Evolutionary conservation across 2,113 vertebrate species (phyloP).

Genomic region (Osmerus mordax): DNA sequence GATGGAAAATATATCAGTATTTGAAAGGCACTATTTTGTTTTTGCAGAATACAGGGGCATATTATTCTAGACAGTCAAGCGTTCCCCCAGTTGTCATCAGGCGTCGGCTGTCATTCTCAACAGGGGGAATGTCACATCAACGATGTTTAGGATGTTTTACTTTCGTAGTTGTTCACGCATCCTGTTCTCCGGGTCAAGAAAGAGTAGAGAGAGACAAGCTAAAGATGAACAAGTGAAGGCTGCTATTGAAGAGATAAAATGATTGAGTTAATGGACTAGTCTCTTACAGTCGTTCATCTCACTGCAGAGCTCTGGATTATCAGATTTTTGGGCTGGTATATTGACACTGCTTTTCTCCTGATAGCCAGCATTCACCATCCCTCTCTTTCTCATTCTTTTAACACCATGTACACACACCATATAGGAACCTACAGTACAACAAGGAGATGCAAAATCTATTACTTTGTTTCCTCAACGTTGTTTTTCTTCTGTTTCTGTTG

Average conservation of each 20-base stretch:
- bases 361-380: background rate
- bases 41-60: too few relatives aligned
- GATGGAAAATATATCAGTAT: too few relatives aligned
- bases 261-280: constrained; percentile 37
- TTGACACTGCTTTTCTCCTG: too few relatives aligned
- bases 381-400: background rate
- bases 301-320: constrained; percentile 26
- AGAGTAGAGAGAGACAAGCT: too few relatives aligned
- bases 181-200: too few relatives aligned
- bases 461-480: too few relatives aligned
- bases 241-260: constrained; percentile 27
- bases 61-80: too few relatives aligned
- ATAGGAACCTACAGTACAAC: background rate
- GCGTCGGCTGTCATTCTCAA: background rate
- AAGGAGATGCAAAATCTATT: too few relatives aligned
- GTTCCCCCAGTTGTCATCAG: too few relatives aligned
- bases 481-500: too few relatives aligned
- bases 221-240: constrained; percentile 1
- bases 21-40: too few relatives aligned
- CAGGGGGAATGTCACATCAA: background rate
- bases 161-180: too few relatives aligned
- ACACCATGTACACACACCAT: background rate
- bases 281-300: background rate
- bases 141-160: background rate
- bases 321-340: constrained; percentile 10